Evolutionary conservation across 2,113 vertebrate genomes (phyloP), one percentile per base, ranked within the genome.

Genomic region (Siphamia tubifer): DNA sequence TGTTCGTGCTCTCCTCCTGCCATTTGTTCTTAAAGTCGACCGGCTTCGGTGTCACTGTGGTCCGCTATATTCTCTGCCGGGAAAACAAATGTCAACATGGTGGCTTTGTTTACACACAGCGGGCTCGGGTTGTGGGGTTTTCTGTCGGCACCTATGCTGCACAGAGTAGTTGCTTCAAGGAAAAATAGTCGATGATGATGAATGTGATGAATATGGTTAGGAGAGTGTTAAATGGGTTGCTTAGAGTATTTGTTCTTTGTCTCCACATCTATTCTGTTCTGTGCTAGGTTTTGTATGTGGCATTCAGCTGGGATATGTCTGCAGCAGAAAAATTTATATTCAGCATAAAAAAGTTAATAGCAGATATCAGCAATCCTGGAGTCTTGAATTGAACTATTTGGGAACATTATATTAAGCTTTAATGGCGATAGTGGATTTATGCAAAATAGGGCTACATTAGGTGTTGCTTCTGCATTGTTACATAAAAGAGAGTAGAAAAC

Each of bases 11-110:
- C 62, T 45, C 43, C 52, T 51, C 66, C 72, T 67, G 73, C 84
- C 81, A 81, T 87, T 89, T 89, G 77, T 87, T 80, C 72, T 72
- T 63, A 71, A 81, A 85, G 67, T 47, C 47, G 55, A 75, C 30
- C 54, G 39, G 74, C 61, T 74, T 85, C 73, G 67, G 72, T 75
- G 80, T 87, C 77, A 72, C 75, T 68, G 82, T 60, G 74, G 21
- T 83, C 79, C 1, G 17, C 74, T 69, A 72, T 56, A 7, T 56
- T 52, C 63, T 83, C 76, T 64, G 48, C 61, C 7, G 77, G 68
- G 79, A 66, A 83, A 74, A 71, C 43, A 77, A 83, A 69, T 68
- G 67, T 68, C 75, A 73, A 40, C 15, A 21, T 20, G 48, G 44
- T 34, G 47, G 63, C 47, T 77, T 48, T 81, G 77, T 82, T 83